Conservation (phyloP, 2,888 invertebrate species). For the Myopa testacea region DNA sequence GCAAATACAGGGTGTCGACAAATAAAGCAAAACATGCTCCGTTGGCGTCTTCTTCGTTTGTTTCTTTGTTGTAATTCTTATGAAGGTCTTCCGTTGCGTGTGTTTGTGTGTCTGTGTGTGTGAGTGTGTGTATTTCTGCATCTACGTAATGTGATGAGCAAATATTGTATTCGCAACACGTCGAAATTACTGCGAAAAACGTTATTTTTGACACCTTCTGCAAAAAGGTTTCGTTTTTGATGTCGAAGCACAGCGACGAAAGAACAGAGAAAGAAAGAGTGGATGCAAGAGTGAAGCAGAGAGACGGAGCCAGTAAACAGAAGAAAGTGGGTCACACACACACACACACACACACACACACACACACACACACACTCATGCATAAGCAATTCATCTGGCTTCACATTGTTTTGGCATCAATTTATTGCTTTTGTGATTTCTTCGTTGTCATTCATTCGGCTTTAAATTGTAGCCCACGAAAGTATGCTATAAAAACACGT, state of each 20-base stretch:
- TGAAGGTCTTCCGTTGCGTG: background rate
- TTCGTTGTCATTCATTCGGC: background rate
- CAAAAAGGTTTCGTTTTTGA: too few species aligned
- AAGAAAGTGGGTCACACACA: constrained; percentile 15
- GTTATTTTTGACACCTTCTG: constrained; percentile 17
- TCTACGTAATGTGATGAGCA: background rate
- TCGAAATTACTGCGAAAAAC: background rate
- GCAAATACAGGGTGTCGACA: constrained; percentile 46
- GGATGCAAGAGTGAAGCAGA: background rate
- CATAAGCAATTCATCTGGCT: too few species aligned
- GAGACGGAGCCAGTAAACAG: background rate
- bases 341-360: too few species aligned
- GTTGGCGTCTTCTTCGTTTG: too few species aligned
- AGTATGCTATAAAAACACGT: background rate
- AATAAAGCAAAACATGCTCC: too few species aligned
- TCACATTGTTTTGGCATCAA: background rate
- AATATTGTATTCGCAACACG: constrained; percentile 7
- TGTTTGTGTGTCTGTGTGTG: background rate
- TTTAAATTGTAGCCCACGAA: background rate
- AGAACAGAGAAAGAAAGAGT: background rate
- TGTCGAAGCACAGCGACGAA: background rate
- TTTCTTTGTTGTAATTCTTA: background rate
- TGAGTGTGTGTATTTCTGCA: background rate
- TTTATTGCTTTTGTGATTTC: background rate
- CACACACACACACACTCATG: background rate